Evolutionary conservation across 2,113 vertebrate genomes (phyloP).

Genomic region (Mesoclemmys tuberculata): DNA sequence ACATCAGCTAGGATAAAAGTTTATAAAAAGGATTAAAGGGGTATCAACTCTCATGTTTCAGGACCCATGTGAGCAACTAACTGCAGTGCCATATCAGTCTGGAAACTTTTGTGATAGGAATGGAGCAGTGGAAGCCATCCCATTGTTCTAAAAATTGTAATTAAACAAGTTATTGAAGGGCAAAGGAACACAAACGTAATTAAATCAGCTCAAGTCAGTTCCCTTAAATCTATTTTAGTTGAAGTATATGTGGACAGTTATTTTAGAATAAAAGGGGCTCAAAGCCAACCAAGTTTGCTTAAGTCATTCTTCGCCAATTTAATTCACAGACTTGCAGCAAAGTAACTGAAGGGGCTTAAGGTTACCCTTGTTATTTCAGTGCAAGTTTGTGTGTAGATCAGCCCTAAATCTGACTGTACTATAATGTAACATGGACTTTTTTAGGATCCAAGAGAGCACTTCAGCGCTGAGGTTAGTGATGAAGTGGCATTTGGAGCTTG

Average conservation of each 20-base stretch:
- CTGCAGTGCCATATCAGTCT: background rate
- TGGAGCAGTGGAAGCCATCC: background rate
- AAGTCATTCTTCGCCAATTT: background rate
- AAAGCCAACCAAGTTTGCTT: background rate
- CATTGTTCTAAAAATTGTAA: background rate
- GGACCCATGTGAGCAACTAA: constrained; percentile 7
- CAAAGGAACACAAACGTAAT: background rate
- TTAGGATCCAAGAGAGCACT: background rate
- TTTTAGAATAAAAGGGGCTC: background rate
- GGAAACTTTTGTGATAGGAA: background rate
- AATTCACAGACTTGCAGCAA: background rate
- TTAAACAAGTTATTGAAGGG: background rate
- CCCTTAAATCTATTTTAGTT: background rate
- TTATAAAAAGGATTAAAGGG: constrained; percentile 56
- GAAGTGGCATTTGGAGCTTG: background rate
- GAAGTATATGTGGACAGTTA: background rate
- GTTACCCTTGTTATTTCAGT: background rate
- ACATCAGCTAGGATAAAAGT: constrained; percentile 42
- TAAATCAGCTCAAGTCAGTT: background rate
- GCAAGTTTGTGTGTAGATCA: background rate
- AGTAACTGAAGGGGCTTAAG: background rate
- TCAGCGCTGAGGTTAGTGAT: background rate
- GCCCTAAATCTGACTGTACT: background rate
- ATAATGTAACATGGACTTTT: background rate
- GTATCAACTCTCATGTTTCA: background rate